Percentiles rank a stretch among this genome's conserved stretches.
phyloP scores from a whole-genome alignment of 2,888 invertebrate species.

The Cerastoderma edule region DNA sequence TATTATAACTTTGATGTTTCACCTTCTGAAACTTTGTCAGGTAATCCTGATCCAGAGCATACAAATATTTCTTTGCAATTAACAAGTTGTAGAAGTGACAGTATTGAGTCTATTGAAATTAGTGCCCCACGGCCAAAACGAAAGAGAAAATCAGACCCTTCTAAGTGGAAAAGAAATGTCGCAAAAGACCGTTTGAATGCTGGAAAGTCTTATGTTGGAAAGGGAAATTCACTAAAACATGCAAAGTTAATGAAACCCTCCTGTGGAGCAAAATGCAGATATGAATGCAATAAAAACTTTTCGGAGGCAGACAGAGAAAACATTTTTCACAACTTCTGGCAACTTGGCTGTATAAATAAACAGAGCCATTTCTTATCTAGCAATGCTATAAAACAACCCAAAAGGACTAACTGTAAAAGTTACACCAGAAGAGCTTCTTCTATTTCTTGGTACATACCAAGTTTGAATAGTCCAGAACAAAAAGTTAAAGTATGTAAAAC shows the following conservation, averaged over 20 bases:
- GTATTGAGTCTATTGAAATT: neutral
- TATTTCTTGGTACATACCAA: constrained; percentile 7
- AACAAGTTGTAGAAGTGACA: neutral
- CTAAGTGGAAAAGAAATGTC: constrained; percentile 16
- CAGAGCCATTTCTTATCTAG: constrained; percentile 6
- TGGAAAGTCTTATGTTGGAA: neutral
- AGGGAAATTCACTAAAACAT: neutral
- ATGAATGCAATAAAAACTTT: constrained; percentile 8
- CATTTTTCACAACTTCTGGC: constrained; percentile 21
- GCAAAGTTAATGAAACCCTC: neutral
- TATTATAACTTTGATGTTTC: neutral
- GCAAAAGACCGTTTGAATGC: constrained; percentile 14
- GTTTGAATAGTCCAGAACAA: neutral
- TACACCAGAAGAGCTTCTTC: neutral
- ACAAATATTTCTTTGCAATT: neutral
- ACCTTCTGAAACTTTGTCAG: neutral
- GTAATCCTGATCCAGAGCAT: neutral
- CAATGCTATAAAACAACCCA: neutral
- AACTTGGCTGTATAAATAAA: constrained; percentile 10
- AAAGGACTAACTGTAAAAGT: neutral
- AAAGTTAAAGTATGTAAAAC: constrained; percentile 34
- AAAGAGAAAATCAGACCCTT: neutral
- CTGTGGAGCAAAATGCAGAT: constrained; percentile 2
- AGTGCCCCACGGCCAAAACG: neutral
- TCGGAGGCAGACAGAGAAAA: constrained; percentile 14